Conservation (phyloP, 2,113 vertebrate species). For the Callaeas wilsoni region DNA sequence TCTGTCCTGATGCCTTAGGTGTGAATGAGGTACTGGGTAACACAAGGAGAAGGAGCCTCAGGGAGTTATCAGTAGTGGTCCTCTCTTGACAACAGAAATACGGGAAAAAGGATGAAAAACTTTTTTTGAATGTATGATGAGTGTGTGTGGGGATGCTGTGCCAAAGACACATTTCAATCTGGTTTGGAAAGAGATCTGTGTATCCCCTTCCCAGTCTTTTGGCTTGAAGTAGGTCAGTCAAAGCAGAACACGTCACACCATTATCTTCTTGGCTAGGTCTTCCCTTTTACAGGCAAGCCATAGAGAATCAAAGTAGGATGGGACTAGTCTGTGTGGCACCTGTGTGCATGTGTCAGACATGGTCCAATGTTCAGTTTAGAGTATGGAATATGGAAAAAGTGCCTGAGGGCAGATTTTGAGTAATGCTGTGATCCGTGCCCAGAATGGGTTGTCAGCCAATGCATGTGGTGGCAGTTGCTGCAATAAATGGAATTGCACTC, state of each 20-base stretch:
- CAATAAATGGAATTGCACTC: not conserved
- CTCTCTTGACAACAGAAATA: not conserved
- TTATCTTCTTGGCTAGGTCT: not conserved
- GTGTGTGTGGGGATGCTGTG: not conserved
- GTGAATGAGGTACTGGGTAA: not conserved
- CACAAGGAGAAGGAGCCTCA: not conserved
- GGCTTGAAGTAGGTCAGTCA: not conserved
- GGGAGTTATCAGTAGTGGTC: not conserved
- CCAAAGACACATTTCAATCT: not conserved
- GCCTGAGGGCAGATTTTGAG: not conserved
- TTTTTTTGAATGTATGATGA: not conserved
- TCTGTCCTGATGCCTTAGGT: conserved; percentile 5
- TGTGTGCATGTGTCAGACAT: not conserved
- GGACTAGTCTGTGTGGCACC: not conserved
- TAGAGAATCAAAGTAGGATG: not conserved
- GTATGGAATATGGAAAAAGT: not conserved
- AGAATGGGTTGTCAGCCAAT: not conserved
- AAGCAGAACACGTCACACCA: not conserved
- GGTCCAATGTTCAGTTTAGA: not conserved
- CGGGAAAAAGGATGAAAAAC: not conserved
- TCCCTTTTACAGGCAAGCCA: not conserved
- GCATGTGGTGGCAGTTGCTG: not conserved
- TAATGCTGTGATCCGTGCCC: not conserved
- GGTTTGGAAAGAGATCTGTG: not conserved
- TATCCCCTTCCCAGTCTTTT: not conserved